Percentiles rank a stretch among this genome's conserved stretches.
These are phyloP conservation scores for rat (Rattus norvegicus) DNA, from an alignment of 2,113 vertebrate genomes.

Conservation along the genomic window DNA sequence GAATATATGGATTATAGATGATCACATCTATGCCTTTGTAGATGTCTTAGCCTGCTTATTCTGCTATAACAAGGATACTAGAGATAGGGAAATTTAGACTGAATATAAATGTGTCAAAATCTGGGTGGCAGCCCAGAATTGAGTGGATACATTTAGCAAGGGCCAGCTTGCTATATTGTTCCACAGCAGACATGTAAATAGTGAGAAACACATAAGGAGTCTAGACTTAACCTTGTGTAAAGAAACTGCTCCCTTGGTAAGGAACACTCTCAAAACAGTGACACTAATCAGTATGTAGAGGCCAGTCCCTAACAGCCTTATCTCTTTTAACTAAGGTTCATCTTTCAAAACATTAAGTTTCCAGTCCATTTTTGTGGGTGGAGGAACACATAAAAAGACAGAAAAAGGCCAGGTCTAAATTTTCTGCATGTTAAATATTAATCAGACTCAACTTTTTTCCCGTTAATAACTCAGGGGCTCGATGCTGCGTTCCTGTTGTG, in stretches of 20 bases:
- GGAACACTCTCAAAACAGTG: background rate
- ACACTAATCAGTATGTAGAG: background rate
- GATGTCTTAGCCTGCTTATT: background rate
- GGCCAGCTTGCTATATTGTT: background rate
- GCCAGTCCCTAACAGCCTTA: background rate
- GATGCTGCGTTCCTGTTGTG: background rate
- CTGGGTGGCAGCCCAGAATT: background rate
- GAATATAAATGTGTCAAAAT: background rate
- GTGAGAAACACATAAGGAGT: too few species aligned
- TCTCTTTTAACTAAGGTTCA: background rate
- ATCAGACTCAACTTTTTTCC: background rate
- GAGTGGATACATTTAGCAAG: background rate
- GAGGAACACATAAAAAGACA: background rate
- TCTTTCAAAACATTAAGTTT: background rate
- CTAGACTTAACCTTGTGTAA: background rate
- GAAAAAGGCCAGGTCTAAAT: background rate
- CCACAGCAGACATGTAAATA: background rate
- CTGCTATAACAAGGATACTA: background rate
- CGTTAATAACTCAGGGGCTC: background rate
- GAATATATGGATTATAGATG: background rate
- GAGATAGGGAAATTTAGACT: background rate
- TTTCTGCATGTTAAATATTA: background rate
- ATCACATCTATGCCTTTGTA: background rate
- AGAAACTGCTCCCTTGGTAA: background rate
- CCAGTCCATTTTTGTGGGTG: background rate